Conservation (phyloP, 2,797 vertebrate genomes). For the Diplodus puntazzo region DNA sequence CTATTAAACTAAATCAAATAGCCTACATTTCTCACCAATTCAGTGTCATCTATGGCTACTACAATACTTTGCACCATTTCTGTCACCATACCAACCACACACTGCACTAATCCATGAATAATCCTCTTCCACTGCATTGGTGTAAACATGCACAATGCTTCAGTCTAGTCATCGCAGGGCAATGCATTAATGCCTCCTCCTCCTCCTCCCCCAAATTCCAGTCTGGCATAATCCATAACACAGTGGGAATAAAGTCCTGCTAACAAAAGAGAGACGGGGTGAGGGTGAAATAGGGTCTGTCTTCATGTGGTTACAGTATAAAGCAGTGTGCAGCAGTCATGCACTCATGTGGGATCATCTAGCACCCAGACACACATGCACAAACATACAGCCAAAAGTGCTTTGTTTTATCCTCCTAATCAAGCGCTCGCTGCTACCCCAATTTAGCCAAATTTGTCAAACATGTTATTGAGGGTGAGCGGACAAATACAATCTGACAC, state of each 20-base stretch:
- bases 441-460: slow-evolving; percentile 22
- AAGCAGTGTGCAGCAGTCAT: not conserved
- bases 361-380: not conserved
- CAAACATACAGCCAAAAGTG: slow-evolving; percentile 1
- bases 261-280: slow-evolving; percentile 53
- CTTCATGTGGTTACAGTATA: slow-evolving; percentile 1
- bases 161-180: slow-evolving; percentile 54
- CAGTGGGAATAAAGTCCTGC: slow-evolving; percentile 59
- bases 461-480: slow-evolving; percentile 12
- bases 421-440: not conserved
- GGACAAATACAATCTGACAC: slow-evolving; percentile 31
- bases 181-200: slow-evolving; percentile 59
- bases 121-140: slow-evolving; percentile 69
- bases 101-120: slow-evolving; percentile 71
- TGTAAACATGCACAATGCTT: slow-evolving; percentile 76
- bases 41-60: slow-evolving; percentile 5
- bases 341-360: not conserved
- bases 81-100: slow-evolving; percentile 51
- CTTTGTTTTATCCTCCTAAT: slow-evolving; percentile 6
- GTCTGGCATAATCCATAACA: slow-evolving; percentile 72
- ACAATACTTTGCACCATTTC: slow-evolving; percentile 39
- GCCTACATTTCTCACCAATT: not conserved
- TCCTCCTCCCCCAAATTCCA: slow-evolving; percentile 61
- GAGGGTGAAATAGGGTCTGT: slow-evolving; percentile 15
- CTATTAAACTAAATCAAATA: not conserved